Percentiles rank a stretch among this genome's conserved stretches.
Evolutionary conservation across 2,888 invertebrate genomes (phyloP).

Genomic region (Herminia tarsipennalis): DNA sequence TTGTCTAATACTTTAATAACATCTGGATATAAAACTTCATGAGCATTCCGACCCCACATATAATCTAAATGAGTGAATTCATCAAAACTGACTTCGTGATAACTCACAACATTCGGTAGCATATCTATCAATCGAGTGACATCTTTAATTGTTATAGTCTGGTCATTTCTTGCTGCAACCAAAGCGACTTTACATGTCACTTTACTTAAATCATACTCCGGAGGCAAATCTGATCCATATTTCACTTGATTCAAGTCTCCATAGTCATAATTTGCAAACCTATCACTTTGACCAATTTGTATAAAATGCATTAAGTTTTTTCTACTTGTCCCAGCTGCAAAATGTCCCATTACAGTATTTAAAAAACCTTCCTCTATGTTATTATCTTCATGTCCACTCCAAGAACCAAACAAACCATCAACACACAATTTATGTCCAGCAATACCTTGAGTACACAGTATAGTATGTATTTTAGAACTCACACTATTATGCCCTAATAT

Average conservation of each 20-base stretch:
- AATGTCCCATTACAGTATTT: conserved; percentile 1
- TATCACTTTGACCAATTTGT: neutral
- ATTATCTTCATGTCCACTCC: conserved; percentile 7
- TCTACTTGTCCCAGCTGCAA: conserved; percentile 8
- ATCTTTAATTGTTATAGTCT: conserved; percentile 1
- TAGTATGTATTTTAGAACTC: neutral
- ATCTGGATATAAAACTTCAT: conserved; percentile 9
- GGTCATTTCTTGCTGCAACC: conserved; percentile 10
- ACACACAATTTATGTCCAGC: conserved; percentile 19
- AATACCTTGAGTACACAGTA: conserved; percentile 17
- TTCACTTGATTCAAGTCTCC: neutral
- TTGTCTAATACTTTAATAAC: conserved; percentile 5
- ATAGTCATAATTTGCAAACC: conserved; percentile 12
- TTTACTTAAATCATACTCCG: conserved; percentile 12
- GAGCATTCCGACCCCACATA: conserved; percentile 2
- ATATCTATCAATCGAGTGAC: neutral
- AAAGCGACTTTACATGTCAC: conserved; percentile 14
- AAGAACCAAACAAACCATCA: neutral
- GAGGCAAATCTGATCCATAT: conserved; percentile 11
- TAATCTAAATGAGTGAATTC: conserved; percentile 20
- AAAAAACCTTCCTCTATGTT: conserved; percentile 3
- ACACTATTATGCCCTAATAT: conserved; percentile 16
- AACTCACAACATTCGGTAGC: conserved; percentile 15
- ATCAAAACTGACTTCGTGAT: conserved; percentile 4
- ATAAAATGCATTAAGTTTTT: conserved; percentile 6